These are phyloP conservation scores for Saccostrea cuccullata DNA, from an alignment of 1,140 invertebrate species.

Conservation along the genomic window DNA sequence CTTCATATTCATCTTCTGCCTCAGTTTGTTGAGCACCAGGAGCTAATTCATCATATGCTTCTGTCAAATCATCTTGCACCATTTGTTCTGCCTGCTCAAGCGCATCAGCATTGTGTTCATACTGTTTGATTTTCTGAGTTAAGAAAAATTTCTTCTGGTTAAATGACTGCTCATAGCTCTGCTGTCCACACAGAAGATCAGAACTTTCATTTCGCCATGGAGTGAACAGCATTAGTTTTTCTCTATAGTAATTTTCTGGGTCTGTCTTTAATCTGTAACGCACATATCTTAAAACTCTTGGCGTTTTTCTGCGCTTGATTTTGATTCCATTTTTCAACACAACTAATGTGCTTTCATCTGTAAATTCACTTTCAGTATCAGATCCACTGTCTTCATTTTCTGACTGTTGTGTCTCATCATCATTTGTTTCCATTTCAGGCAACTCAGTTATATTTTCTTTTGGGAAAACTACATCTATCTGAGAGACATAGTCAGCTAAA, in stretches of 20 bases:
- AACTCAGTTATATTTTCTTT: constrained; percentile 14
- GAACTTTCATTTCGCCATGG: too few species aligned
- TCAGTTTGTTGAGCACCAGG: constrained; percentile 33
- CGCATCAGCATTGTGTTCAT: constrained; percentile 36
- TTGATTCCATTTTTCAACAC: constrained; percentile 49
- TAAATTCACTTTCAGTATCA: constrained; percentile 23
- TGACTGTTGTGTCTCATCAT: constrained; percentile 2
- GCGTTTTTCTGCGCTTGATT: constrained; percentile 37
- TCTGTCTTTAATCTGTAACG: neutral
- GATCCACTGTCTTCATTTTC: neutral
- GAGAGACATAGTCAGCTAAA: too few species aligned
- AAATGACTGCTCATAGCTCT: neutral
- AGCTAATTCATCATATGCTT: constrained; percentile 26
- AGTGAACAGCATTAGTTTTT: too few species aligned
- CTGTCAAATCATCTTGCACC: neutral
- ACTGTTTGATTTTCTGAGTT: neutral
- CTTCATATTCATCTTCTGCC: constrained; percentile 21
- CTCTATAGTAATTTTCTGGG: too few species aligned
- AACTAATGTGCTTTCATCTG: constrained; percentile 4
- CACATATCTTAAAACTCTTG: too few species aligned
- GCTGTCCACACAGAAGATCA: too few species aligned
- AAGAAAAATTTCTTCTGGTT: neutral
- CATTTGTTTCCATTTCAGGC: constrained; percentile 15
- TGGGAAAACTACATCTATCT: neutral
- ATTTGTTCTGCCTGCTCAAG: constrained; percentile 6